A percentile compares a stretch with the other conserved stretches of the same genome.
Evolutionary conservation across 1,140 invertebrate genomes (phyloP).

Genomic region (Cyphomyrmex costatus): DNA sequence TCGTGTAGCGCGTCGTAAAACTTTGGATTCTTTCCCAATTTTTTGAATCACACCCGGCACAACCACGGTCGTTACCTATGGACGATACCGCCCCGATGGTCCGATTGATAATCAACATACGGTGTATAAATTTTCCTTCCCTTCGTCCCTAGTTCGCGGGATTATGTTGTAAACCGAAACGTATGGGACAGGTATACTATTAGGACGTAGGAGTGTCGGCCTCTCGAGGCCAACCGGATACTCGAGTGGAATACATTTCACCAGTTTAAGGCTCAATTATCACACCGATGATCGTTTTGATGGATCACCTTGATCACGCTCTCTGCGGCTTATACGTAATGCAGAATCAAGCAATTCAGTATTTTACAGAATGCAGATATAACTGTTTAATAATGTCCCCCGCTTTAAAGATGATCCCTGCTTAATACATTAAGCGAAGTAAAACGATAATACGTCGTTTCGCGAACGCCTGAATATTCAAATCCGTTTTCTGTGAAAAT

Average conservation of each 20-base stretch:
- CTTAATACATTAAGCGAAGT: not conserved
- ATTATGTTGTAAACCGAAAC: conserved; percentile 63
- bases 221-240: conserved; percentile 34
- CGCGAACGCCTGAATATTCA: conserved; percentile 21
- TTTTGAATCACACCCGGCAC: conserved; percentile 44
- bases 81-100: conserved; percentile 44
- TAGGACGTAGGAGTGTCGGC: conserved; percentile 37
- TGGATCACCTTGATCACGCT: not conserved
- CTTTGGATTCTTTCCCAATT: conserved; percentile 46
- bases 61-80: not conserved
- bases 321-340: not conserved
- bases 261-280: conserved; percentile 43
- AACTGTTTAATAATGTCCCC: not conserved
- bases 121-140: conserved; percentile 32
- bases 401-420: not conserved
- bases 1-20: conserved; percentile 64
- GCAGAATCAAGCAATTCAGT: not conserved
- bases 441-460: conserved; percentile 11
- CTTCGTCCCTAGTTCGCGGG: not conserved
- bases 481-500: conserved; percentile 12
- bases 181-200: conserved; percentile 57
- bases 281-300: too few species aligned
- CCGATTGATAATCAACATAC: conserved; percentile 63
- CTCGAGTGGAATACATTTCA: conserved; percentile 36
- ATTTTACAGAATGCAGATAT: not conserved